Base-by-base conservation (phyloP, 2,797 vertebrate genomes). In the Nothura maculosa region DNA sequence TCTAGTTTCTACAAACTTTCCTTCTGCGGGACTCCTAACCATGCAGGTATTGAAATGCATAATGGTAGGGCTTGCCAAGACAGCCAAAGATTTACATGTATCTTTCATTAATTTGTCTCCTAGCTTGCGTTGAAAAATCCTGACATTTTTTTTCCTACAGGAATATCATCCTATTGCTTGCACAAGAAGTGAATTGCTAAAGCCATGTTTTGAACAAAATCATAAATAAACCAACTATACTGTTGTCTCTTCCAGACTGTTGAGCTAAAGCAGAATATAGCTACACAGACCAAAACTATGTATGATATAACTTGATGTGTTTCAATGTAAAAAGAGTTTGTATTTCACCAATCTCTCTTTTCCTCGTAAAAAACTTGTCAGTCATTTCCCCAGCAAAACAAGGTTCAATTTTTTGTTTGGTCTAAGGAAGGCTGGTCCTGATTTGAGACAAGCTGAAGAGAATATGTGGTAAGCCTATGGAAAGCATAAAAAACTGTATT, bases 41-140 rank as follows among this genome's bases (percentile, higher is more conserved):
- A 9, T 55, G 79, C 77, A 92, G 48, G 80, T 89, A 94, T 93
- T 94, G 87, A 94, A 92, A 96, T 93, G 87, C 80, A 83, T 87
- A 96, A 87, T 89, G 90, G 47, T 76, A 93, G 95, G 90, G 47
- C 79, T 87, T 92, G 92, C 85, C 90, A 93, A 81, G 88, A 68
- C 83, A 93, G 94, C 91, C 88, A 91, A 93, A 93, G 94, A 96
- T 96, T 95, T 96, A 95, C 92, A 94, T 94, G 85, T 79, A 74
- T 84, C 82, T 95, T 95, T 92, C 85, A 90, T 93, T 96, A 96
- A 94, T 94, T 95, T 96, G 57, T 91, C 72, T 94, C 54, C 75
- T 20, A 28, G 63, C 80, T 87, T 79, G 32, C 43, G 14, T 66
- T 81, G 90, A 83, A 81, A 95, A 93, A 70, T 78, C 28, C 60